A percentile compares a stretch with the other conserved stretches of the same genome.
Conservation (phyloP, 1,140 invertebrate genomes). For the Andrena cerasifolii region DNA sequence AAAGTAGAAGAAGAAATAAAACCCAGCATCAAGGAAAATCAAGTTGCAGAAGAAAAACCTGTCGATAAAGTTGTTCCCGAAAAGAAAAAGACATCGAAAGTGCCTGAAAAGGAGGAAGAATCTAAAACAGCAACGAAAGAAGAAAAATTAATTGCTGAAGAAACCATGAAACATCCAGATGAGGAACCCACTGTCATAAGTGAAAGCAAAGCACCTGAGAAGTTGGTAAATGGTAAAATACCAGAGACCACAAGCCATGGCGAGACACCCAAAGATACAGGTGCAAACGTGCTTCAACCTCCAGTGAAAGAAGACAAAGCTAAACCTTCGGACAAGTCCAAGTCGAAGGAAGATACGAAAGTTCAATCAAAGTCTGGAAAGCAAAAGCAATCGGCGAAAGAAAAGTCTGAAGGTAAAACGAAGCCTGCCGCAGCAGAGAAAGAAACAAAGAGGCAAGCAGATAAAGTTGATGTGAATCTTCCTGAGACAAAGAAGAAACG, state of each 20-base stretch:
- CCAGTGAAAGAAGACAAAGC: not conserved
- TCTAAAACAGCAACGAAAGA: not conserved
- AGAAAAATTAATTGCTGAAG: not conserved
- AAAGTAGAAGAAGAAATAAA: constrained; percentile 24
- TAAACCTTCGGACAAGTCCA: not conserved
- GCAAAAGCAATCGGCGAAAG: constrained; percentile 13
- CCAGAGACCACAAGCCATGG: not conserved
- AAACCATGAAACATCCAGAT: not conserved
- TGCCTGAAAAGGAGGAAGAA: constrained; percentile 11
- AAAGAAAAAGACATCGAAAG: not conserved
- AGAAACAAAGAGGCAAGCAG: constrained; percentile 31
- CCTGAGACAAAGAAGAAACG: constrained; percentile 23
- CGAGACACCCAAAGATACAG: not conserved
- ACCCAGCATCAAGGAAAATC: not conserved
- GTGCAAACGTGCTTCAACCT: not conserved
- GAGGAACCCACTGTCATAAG: not conserved
- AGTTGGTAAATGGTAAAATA: not conserved
- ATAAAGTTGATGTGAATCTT: constrained; percentile 5
- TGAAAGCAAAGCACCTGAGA: not conserved
- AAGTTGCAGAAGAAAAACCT: not conserved
- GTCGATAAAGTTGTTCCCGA: not conserved
- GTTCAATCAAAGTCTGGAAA: constrained; percentile 4
- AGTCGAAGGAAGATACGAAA: constrained; percentile 30
- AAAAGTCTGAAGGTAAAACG: constrained; percentile 10
- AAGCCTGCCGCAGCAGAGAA: constrained; percentile 8